Base-by-base conservation (phyloP, 2,113 vertebrate genomes). In the Cettia cetti region DNA sequence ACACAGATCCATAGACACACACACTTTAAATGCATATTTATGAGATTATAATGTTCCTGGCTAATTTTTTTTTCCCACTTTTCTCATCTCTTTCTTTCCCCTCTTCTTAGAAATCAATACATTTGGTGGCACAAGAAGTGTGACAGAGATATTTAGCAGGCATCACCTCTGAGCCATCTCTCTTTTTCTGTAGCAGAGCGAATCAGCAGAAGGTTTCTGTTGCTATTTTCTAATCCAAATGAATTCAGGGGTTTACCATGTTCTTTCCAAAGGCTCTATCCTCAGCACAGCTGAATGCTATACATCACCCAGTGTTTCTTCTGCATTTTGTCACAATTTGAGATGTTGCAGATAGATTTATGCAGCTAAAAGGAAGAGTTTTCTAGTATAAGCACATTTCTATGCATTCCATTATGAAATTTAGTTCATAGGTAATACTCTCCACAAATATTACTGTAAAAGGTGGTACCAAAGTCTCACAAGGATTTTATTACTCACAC, bases 401-500 rank as follows among this genome's bases (percentile, higher is more conserved):
- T 86, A 68, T 75, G 63, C 86, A 69, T 95, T 82, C 57, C 79
- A 68, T 79, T 53, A 53, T 77, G 71, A 91, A 68, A 82, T 95
- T 65, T 33, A 71, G 47, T 42, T 94, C 68, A 56, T 59, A 97
- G 94, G 87, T 94, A 96, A 71, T 64, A 59, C 6, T 72, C 39
- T 74, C 69, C 64, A 82, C 69, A 94, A 96, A 96, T 74, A 84
- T 95, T 95, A 95, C 91, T 94, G 97, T 96, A 95, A 96, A 97
- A 97, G 84, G 86, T 95, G 86, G 92, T 70, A 94, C 86, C 88
- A 52, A 80, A 92, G 63, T 80, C 93, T 95, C 59, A 40, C 57
- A 94, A 95, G 92, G 82, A 82, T 95, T 96, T 95, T 95, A 96
- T 96, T 97, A 97, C 93, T 97, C 92, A 91, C 84, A 90, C 82